Percentiles rank a stretch among this genome's conserved stretches.
Evolutionary conservation across 1,140 invertebrate genomes (phyloP).

Genomic region (Chlorops oryzae): DNA sequence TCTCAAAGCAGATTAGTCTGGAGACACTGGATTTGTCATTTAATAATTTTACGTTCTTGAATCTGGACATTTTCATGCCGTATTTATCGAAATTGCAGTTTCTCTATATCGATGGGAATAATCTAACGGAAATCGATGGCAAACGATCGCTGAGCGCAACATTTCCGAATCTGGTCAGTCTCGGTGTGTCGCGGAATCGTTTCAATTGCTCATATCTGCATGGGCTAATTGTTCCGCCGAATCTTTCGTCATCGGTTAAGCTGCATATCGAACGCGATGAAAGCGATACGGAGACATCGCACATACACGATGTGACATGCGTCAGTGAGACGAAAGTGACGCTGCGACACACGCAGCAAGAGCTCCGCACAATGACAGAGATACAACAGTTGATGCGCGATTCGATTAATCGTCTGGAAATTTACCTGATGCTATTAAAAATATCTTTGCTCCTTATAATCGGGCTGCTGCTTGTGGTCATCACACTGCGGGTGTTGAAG

Average conservation of each 20-base stretch:
- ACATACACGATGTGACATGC: slow-evolving; percentile 41
- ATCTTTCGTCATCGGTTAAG: slow-evolving; percentile 21
- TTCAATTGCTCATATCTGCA: slow-evolving; percentile 45
- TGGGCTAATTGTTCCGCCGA: slow-evolving; percentile 31
- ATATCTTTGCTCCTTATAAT: slow-evolving; percentile 18
- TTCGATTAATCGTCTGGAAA: slow-evolving; percentile 29
- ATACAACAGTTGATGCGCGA: slow-evolving; percentile 20
- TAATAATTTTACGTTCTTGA: slow-evolving; percentile 38
- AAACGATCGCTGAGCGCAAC: slow-evolving; percentile 27
- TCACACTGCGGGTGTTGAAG: slow-evolving; percentile 9
- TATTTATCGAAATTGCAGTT: slow-evolving; percentile 34
- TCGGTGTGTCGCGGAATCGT: slow-evolving; percentile 36
- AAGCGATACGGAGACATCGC: slow-evolving; percentile 28
- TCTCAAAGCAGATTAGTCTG: slow-evolving; percentile 33
- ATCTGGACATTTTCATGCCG: slow-evolving; percentile 43
- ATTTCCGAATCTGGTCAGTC: slow-evolving; percentile 32
- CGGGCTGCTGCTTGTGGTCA: slow-evolving; percentile 12
- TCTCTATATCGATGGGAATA: slow-evolving; percentile 39
- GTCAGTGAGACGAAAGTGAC: slow-evolving; percentile 16
- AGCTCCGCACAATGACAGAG: slow-evolving; percentile 7
- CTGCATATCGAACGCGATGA: slow-evolving; percentile 38
- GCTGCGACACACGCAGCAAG: slow-evolving; percentile 7
- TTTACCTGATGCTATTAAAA: slow-evolving; percentile 31
- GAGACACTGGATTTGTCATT: slow-evolving; percentile 40
- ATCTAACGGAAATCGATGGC: slow-evolving; percentile 33